Base-by-base conservation (phyloP, 2,888 invertebrate species). In the Tuberolachnus salignus region DNA sequence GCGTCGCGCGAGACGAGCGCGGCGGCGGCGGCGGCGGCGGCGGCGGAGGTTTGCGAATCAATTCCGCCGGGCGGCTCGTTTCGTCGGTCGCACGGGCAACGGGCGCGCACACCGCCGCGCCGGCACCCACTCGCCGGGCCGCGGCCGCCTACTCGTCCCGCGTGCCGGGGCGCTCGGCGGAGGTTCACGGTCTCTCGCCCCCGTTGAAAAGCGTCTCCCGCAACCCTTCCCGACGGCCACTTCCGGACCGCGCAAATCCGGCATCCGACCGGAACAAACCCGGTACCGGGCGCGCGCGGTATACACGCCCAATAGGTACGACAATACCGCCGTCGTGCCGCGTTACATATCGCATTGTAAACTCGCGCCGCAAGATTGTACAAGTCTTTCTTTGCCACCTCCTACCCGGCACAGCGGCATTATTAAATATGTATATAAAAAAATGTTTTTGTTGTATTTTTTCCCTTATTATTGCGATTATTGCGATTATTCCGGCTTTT, bases 261-360 rank as follows among this genome's bases (percentile, higher is more conserved):
- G 57, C 66, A 75, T 75, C 74, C 66, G 66, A 66, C 74, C 74
- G 74, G 74, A 75, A 75, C 74, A 57, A 66, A 75, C 55, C 55
- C 21, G 42, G 26, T 53, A 59, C 11, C 34, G 34, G 34, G 14
- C 44, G n/a, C 69, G n/a, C 46, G 46, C 16, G 66, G 26, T 23
- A 3, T 57, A 46, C 34, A 6, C 34, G 34, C 19, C n/a, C 1
- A 19, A 9, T 59, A 59, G 10, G 11, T 34, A 61, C 26, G 10
- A 59, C 16, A 59, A 59, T 61, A 55, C 21, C 14, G 46, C 10
- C 10, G 11, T 46, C 46, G 46, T 44, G 44, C 10, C 46, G 46
- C 13, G 46, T 44, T 44, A 44, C 10, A 44, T 44, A 44, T 46
- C 10, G 10, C 11, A 13, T 4, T 51, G 51, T 51, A 14, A n/a